These are phyloP conservation scores for Macropis europaea DNA, from an alignment of 2,888 invertebrate genomes.

Conservation along the genomic window DNA sequence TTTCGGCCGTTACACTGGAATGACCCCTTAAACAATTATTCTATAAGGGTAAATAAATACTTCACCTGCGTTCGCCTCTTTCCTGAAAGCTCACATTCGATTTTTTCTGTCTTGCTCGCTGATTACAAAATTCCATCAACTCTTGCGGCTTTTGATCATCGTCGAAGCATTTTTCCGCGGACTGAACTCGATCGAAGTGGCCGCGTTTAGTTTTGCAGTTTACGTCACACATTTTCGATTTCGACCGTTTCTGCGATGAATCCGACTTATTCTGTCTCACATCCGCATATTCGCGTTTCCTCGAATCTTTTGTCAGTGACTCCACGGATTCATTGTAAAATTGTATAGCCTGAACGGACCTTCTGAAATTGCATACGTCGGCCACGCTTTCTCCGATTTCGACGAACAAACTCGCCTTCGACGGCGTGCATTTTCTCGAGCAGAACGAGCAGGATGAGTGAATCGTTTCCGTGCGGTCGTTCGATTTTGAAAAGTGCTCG, in stretches of 20 bases:
- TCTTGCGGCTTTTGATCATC: background rate
- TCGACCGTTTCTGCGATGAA: background rate
- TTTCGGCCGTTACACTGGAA: no score
- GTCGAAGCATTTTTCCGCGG: background rate
- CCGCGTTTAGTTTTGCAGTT: background rate
- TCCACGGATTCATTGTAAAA: conserved; percentile 2
- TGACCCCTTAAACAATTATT: no score
- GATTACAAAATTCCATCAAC: conserved; percentile 5
- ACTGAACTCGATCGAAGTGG: conserved; percentile 6
- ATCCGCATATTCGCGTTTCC: background rate
- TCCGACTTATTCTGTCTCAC: background rate
- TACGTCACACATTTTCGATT: background rate
- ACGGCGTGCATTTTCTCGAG: conserved; percentile 41
- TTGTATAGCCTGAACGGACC: background rate
- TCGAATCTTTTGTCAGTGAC: background rate
- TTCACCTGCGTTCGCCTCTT: conserved; percentile 6
- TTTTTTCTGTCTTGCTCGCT: background rate
- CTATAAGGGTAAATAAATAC: no score
- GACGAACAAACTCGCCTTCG: conserved; percentile 48
- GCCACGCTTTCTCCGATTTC: conserved; percentile 37
- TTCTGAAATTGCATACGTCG: conserved; percentile 12
- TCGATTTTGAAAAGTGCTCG: conserved; percentile 14
- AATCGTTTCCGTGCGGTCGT: background rate
- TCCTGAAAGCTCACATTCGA: background rate
- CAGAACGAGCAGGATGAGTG: conserved; percentile 28